phyloP scores from a whole-genome alignment of 2,113 vertebrate species.

The Varanus komodoensis region DNA sequence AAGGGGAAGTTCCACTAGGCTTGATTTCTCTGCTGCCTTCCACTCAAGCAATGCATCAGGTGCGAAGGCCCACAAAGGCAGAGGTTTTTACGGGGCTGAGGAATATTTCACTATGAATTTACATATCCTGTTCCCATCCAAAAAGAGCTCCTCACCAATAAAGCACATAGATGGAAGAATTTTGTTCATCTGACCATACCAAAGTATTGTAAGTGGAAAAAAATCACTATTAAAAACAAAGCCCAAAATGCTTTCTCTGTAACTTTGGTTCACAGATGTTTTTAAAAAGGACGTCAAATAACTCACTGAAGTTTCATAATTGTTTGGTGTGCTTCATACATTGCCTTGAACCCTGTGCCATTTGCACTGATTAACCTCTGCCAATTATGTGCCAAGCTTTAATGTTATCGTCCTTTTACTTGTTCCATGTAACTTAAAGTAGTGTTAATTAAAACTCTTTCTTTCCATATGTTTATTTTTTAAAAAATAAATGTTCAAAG shows the following conservation, averaged over 20 bases:
- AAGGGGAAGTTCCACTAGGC: slow-evolving; percentile 31
- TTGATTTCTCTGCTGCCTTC: slow-evolving; percentile 41
- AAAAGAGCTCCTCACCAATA: slow-evolving; percentile 19
- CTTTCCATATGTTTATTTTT: background rate
- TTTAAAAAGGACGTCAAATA: background rate
- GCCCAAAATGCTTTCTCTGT: background rate
- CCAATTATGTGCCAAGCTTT: background rate
- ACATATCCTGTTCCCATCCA: background rate
- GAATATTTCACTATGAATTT: background rate
- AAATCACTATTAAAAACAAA: no score
- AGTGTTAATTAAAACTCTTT: background rate
- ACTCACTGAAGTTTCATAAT: background rate
- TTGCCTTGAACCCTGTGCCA: background rate
- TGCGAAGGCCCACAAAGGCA: background rate
- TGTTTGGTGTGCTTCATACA: background rate
- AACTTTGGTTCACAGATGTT: slow-evolving; percentile 8
- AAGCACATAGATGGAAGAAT: background rate
- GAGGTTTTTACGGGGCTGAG: background rate
- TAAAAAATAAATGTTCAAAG: background rate
- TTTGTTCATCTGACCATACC: rapidly evolving
- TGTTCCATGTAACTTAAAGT: background rate
- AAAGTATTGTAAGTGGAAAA: rapidly evolving
- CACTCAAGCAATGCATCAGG: background rate
- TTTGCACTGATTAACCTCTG: background rate
- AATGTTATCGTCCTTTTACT: background rate